phyloP scores from a whole-genome alignment of 2,113 vertebrate species.

The Hydropotes inermis region DNA sequence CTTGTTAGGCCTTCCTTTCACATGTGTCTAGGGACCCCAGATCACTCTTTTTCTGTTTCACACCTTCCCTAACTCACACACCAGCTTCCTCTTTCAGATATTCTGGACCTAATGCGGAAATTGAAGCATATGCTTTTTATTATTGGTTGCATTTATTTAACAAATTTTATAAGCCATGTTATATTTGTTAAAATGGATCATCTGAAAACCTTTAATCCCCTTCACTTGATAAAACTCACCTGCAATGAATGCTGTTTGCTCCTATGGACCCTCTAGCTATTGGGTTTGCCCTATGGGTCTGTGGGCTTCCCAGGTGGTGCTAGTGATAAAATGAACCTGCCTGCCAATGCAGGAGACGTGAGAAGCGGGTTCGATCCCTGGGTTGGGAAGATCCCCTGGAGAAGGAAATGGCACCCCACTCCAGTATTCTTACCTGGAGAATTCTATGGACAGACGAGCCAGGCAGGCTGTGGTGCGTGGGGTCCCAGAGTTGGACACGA shows the following conservation, averaged over 20 bases:
- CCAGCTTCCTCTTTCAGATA: not conserved
- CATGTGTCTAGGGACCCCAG: not conserved
- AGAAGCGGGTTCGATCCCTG: not conserved
- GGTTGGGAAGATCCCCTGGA: not conserved
- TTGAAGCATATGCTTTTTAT: not conserved
- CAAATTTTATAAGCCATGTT: not conserved
- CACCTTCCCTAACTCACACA: fast-evolving
- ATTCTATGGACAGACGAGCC: not conserved
- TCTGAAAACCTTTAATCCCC: not conserved
- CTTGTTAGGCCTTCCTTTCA: fast-evolving
- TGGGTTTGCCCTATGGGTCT: not conserved
- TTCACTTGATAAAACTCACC: not conserved
- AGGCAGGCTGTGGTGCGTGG: not conserved
- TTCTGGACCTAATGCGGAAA: not conserved
- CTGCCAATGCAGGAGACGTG: not conserved
- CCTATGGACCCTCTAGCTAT: not conserved
- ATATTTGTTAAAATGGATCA: not conserved
- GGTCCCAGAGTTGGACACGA: not conserved
- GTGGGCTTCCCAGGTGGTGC: not conserved
- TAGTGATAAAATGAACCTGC: not conserved
- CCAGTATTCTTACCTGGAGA: not conserved
- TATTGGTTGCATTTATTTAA: not conserved
- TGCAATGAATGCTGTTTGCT: not conserved
- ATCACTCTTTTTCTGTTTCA: not conserved
- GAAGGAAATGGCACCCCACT: not conserved